Percentiles rank a stretch among this genome's conserved stretches.
Conservation (phyloP, 2,888 invertebrate genomes). For the Agrilus cyanescens region DNA sequence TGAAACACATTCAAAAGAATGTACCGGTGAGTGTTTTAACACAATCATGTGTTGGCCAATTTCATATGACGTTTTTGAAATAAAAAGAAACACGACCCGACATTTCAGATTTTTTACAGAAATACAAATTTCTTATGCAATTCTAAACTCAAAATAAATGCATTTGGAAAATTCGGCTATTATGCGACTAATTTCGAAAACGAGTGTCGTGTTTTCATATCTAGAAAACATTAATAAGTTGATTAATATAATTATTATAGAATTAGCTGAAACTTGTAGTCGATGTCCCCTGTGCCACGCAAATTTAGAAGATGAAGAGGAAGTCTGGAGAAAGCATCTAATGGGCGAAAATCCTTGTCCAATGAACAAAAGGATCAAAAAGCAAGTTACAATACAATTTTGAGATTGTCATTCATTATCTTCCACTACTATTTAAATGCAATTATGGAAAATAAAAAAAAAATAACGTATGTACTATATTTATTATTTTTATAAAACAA, state of each 20-base stretch:
- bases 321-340: constrained; percentile 73
- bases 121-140: no score
- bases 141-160: no score
- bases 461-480: no score
- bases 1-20: constrained; percentile 51
- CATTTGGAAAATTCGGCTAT: no score
- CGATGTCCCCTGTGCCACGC: constrained; percentile 80
- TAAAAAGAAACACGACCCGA: no score
- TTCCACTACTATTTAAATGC: background rate
- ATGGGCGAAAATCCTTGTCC: constrained; percentile 44
- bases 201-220: no score
- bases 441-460: background rate
- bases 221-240: no score
- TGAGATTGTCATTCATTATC: constrained; percentile 5
- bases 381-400: constrained; percentile 32
- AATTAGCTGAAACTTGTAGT: constrained; percentile 50
- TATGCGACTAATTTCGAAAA: no score
- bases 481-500: background rate
- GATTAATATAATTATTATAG: constrained; percentile 25
- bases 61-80: no score
- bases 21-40: constrained; percentile 44
- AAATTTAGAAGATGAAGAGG: constrained; percentile 62
- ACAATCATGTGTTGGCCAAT: no score
- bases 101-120: no score
- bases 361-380: constrained; percentile 30